Evolutionary conservation across 1,140 invertebrate genomes (phyloP).

Genomic region (Trissolcus basalis): DNA sequence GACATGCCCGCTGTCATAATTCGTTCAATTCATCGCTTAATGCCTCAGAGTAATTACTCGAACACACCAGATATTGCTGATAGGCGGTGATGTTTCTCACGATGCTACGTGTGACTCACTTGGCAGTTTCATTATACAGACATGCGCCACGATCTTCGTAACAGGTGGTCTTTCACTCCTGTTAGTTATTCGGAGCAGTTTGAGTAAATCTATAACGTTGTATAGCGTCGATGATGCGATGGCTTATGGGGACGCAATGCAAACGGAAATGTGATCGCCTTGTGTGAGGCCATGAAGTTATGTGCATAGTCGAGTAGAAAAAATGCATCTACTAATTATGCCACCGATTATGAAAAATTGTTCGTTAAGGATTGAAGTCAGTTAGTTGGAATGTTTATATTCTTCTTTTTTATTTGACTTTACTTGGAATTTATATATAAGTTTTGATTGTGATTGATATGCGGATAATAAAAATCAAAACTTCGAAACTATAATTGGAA

Average conservation of each 20-base stretch:
- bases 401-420: too few relatives aligned
- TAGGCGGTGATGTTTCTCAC: slow-evolving; percentile 46
- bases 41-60: slow-evolving; percentile 25
- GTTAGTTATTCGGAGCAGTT: slow-evolving; percentile 38
- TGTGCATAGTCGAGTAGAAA: slow-evolving; percentile 16
- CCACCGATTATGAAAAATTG: not conserved
- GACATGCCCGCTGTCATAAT: slow-evolving; percentile 36
- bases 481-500: too few relatives aligned
- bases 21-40: slow-evolving; percentile 34
- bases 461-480: too few relatives aligned
- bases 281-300: slow-evolving; percentile 31
- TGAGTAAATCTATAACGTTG: slow-evolving; percentile 13
- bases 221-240: slow-evolving; percentile 20
- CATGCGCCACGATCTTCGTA: slow-evolving; percentile 6
- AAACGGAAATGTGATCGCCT: slow-evolving; percentile 52
- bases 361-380: too few relatives aligned
- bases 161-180: slow-evolving; percentile 34
- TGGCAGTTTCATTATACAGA: slow-evolving; percentile 1
- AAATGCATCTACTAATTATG: slow-evolving; percentile 6
- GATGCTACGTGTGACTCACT: slow-evolving; percentile 29
- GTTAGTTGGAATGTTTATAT: too few relatives aligned
- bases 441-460: too few relatives aligned
- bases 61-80: slow-evolving; percentile 13
- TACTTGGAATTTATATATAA: too few relatives aligned
- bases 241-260: slow-evolving; percentile 5